Percentiles rank a stretch among this genome's conserved stretches.
phyloP scores from a whole-genome alignment of 2,113 vertebrate species.

The Cebus imitator region DNA sequence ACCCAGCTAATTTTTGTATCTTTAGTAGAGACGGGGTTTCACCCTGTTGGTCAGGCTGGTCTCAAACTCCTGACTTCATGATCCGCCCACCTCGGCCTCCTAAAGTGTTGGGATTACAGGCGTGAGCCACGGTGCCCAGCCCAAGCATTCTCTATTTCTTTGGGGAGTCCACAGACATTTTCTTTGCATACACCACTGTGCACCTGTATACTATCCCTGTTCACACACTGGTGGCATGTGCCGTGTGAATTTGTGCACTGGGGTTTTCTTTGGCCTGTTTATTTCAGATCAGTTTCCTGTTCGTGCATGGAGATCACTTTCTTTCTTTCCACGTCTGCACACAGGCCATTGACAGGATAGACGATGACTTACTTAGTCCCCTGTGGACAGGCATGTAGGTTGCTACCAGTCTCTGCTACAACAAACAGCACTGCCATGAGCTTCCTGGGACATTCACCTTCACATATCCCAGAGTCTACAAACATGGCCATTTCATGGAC shows the following conservation, averaged over 20 bases:
- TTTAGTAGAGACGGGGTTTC: too few species aligned
- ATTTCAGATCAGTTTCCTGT: rapidly evolving
- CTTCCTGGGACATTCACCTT: rapidly evolving
- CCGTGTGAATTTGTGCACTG: not conserved
- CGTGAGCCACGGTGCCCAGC: too few species aligned
- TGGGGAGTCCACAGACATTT: rapidly evolving
- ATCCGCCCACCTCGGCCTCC: too few species aligned
- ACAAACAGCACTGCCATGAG: rapidly evolving
- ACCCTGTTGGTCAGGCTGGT: too few species aligned
- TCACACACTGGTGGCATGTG: rapidly evolving
- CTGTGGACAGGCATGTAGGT: rapidly evolving
- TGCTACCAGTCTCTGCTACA: rapidly evolving
- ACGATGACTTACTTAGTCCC: rapidly evolving
- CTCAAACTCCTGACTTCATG: too few species aligned
- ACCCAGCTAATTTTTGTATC: too few species aligned
- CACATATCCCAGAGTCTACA: rapidly evolving
- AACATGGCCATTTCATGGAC: not conserved
- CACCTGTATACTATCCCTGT: rapidly evolving
- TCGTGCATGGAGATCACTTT: not conserved
- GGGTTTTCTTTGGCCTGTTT: too few species aligned
- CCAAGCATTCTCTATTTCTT: rapidly evolving
- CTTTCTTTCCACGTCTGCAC: rapidly evolving
- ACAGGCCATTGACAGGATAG: not conserved
- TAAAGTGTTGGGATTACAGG: too few species aligned
- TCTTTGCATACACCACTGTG: rapidly evolving